phyloP scores from a whole-genome alignment of 2,797 vertebrate species.

The Taeniopygia guttata region DNA sequence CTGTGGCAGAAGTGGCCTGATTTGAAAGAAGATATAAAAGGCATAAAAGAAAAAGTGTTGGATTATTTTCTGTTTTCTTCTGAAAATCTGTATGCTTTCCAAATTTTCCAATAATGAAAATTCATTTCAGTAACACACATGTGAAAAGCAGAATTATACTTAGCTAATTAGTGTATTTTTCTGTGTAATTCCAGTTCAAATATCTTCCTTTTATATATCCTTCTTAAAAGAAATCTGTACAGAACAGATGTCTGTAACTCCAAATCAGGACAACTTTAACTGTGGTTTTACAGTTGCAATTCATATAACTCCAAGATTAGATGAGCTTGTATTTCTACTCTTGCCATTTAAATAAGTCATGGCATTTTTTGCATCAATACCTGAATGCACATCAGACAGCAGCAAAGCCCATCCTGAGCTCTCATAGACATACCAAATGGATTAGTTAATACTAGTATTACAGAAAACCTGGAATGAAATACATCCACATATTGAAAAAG shows the following conservation, averaged over 20 bases:
- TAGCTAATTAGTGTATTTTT: not conserved
- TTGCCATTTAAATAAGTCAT: not conserved
- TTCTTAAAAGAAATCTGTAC: not conserved
- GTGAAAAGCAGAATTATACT: not conserved
- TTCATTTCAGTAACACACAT: not conserved
- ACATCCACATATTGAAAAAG: not conserved
- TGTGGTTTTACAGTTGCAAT: not conserved
- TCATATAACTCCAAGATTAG: not conserved
- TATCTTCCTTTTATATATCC: not conserved
- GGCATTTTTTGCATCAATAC: not conserved
- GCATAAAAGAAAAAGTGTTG: not conserved
- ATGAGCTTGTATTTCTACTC: not conserved
- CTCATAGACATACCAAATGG: not conserved
- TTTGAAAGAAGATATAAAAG: not conserved
- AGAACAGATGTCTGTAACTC: not conserved
- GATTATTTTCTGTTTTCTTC: not conserved
- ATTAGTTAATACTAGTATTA: not conserved
- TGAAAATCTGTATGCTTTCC: not conserved
- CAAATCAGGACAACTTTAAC: not conserved
- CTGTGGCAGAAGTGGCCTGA: rapidly evolving
- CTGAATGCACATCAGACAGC: not conserved
- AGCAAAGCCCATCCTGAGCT: not conserved
- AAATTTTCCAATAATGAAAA: not conserved
- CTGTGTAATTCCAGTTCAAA: not conserved
- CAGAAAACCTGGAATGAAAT: not conserved